Conservation (phyloP, 2,113 vertebrate species). For the Delphinus delphis region DNA sequence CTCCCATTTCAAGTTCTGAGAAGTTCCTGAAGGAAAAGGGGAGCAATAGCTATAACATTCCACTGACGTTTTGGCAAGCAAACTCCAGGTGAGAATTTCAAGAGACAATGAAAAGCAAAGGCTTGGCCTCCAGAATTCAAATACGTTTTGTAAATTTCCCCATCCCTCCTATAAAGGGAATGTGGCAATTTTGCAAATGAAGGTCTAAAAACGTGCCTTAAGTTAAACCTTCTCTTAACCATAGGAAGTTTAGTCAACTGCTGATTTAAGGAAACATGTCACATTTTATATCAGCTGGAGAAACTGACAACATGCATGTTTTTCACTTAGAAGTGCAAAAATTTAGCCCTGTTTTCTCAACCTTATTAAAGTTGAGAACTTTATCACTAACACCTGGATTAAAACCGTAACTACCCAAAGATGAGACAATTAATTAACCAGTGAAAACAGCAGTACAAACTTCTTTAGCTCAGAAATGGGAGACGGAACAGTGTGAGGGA, state of each 20-base stretch:
- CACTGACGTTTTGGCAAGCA: neutral
- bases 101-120: neutral
- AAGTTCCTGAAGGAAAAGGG: neutral
- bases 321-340: slow-evolving; percentile 39
- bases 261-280: slow-evolving; percentile 2
- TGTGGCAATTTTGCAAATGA: neutral
- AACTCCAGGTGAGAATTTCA: neutral
- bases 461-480: neutral
- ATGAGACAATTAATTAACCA: neutral
- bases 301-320: neutral
- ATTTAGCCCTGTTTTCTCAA: neutral
- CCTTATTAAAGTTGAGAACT: neutral
- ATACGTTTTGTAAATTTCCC: neutral
- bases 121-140: neutral
- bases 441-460: neutral
- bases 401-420: neutral
- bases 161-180: neutral
- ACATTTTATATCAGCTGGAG: neutral
- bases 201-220: neutral
- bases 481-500: neutral
- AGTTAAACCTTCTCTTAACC: neutral
- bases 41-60: neutral
- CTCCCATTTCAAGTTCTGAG: neutral
- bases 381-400: neutral
- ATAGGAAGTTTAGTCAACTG: neutral